Conservation (phyloP, 2,888 invertebrate species). For the Chymomyza fuscimana region DNA sequence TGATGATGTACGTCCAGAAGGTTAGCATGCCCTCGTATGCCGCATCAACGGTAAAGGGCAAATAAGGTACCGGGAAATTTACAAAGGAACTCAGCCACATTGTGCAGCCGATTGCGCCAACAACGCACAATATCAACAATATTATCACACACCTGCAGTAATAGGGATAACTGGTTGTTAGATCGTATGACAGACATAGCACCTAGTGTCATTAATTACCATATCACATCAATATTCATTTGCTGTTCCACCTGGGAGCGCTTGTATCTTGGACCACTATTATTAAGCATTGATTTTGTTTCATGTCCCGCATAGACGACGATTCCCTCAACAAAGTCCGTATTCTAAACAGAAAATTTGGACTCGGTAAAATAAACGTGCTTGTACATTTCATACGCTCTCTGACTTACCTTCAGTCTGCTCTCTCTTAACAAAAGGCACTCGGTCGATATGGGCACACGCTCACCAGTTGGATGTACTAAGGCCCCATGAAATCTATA, state of each 20-base stretch:
- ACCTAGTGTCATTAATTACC: conserved; percentile 85
- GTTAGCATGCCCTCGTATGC: conserved; percentile 89
- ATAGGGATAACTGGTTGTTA: background rate
- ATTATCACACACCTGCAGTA: conserved; percentile 88
- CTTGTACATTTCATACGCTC: background rate
- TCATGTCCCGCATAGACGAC: conserved; percentile 98
- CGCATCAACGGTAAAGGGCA: conserved; percentile 83
- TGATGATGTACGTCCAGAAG: conserved; percentile 97
- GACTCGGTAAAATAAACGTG: background rate
- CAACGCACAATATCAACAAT: conserved; percentile 91
- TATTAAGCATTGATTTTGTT: conserved; percentile 98
- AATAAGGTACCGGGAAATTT: conserved; percentile 84
- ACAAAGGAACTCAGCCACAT: conserved; percentile 85
- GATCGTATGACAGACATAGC: background rate
- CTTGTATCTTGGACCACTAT: conserved; percentile 96
- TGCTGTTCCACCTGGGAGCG: conserved; percentile 93
- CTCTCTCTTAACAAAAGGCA: conserved; percentile 96
- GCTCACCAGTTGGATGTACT: conserved; percentile 88
- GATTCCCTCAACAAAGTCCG: conserved; percentile 97
- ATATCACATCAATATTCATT: conserved; percentile 97
- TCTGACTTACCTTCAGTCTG: conserved; percentile 83
- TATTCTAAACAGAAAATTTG: conserved; percentile 84
- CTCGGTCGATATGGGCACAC: conserved; percentile 91
- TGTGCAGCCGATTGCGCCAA: conserved; percentile 94
- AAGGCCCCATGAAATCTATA: conserved; percentile 96